Conservation (phyloP, 2,113 vertebrate species). For the Recurvirostra avosetta region DNA sequence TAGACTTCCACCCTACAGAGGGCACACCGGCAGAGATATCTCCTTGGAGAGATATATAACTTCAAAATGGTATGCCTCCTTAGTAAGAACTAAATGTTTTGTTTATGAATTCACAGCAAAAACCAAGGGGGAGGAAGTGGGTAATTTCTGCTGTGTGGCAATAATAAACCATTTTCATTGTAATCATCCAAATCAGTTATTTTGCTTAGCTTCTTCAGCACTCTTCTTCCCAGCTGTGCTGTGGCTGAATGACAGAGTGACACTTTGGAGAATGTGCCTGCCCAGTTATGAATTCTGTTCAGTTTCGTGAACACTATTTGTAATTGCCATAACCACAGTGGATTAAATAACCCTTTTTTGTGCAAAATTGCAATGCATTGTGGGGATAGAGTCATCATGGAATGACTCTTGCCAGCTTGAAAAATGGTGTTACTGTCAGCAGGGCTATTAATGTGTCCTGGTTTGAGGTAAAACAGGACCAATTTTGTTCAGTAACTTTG, state of each 20-base stretch:
- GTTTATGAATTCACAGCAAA: background rate
- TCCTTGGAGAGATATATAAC: background rate
- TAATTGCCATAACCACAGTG: background rate
- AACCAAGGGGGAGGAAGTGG: background rate
- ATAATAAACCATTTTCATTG: background rate
- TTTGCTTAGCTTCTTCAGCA: slow-evolving; percentile 1
- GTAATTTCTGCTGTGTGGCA: background rate
- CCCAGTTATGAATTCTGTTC: background rate
- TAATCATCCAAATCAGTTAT: background rate
- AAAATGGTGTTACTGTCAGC: background rate
- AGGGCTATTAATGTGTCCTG: background rate
- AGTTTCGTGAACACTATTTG: background rate
- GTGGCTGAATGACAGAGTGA: slow-evolving; percentile 7
- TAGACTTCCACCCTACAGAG: background rate
- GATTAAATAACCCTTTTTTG: background rate
- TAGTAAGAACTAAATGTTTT: background rate
- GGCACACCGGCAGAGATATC: rapidly evolving
- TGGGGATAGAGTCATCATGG: background rate
- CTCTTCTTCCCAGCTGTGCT: slow-evolving; percentile 14
- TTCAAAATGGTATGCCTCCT: background rate
- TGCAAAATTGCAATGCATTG: background rate
- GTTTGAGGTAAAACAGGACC: too few species aligned
- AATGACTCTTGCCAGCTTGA: background rate
- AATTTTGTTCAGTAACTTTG: too few species aligned
- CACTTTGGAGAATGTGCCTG: background rate